Base-by-base conservation (phyloP, 1,140 invertebrate species). In the Gryon sp. region DNA sequence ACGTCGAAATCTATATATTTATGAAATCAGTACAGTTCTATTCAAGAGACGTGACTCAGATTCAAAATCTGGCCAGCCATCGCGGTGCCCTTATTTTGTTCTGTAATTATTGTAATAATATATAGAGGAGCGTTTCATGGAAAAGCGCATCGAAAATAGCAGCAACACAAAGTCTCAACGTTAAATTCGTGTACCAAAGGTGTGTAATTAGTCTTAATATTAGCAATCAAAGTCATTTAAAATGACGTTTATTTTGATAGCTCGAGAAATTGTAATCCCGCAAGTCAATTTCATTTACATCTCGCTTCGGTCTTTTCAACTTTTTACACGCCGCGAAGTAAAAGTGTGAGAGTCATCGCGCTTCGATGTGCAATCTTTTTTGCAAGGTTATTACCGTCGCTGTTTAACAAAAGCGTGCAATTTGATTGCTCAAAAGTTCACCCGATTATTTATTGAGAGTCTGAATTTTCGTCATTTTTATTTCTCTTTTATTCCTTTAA, bases 21-120 rank as follows among this genome's bases (percentile, higher is more conserved):
- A 76, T 76, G 65, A 76, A 63, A 68, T 65, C 63, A 69, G 43
- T 32, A 57, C 38, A 76, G 63, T 76, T 76, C 63, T 76, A 63
- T 65, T 66, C 50, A 53, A n/a, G 57, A 46, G 28, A 55, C 55
- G 46, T 57, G 65, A 76, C 46, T 76, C 73, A 76, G 73, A 59
- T 69, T 57, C 53, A 46, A 59, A 57, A 36, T 59, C 19, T 65
- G 63, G 63, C 65, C 41, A 28, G 26, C 63, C 18, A 38, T 43
- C 50, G 26, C 40, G 57, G 55, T 76, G 63, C 41, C 57, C 65
- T 52, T 76, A 69, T 76, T 69, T 69, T 36, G n/a, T 63, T 46
- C 36, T 15, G 12, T 50, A 55, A 75, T 75, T 52, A 75, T 66
- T 52, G 60, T 41, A 73, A 74, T 45, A 75, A 75, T 68, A 68